Evolutionary conservation across 2,113 vertebrate species (phyloP).

Genomic region (Bubo scandiacus): DNA sequence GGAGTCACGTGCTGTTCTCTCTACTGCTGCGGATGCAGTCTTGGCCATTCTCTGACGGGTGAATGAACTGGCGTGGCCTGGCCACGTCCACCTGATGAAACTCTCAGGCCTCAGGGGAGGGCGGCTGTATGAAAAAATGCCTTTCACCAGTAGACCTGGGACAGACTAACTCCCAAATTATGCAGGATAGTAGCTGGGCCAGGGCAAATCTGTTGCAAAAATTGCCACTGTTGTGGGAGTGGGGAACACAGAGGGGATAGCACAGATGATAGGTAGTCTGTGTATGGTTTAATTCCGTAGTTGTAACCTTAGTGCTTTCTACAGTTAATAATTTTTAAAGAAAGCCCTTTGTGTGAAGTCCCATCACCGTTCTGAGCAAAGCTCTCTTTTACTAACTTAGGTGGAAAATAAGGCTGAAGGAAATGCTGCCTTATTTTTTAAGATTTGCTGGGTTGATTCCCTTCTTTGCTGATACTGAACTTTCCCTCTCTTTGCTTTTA

Average conservation of each 20-base stretch:
- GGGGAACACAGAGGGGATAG: not conserved
- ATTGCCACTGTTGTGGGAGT: not conserved
- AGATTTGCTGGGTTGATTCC: not conserved
- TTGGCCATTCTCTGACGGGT: not conserved
- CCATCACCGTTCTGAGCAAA: not conserved
- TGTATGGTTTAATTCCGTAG: not conserved
- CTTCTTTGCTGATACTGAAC: not conserved
- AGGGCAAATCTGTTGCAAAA: not conserved
- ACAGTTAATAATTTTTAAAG: not conserved
- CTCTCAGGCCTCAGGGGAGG: not conserved
- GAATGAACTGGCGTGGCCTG: not conserved
- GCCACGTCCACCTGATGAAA: rapidly evolving
- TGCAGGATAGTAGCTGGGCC: too few relatives aligned
- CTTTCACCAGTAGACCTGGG: not conserved
- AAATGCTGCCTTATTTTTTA: not conserved
- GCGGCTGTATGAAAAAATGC: not conserved
- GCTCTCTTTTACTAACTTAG: not conserved
- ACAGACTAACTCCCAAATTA: not conserved
- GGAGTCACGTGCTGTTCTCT: not conserved
- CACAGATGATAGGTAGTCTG: rapidly evolving
- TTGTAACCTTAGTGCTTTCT: not conserved
- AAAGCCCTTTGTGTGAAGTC: not conserved
- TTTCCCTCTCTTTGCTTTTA: not conserved
- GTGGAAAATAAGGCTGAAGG: not conserved
- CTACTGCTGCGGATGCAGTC: not conserved